Base-by-base conservation (phyloP, 2,113 vertebrate species). In the Pituophis catenifer region DNA sequence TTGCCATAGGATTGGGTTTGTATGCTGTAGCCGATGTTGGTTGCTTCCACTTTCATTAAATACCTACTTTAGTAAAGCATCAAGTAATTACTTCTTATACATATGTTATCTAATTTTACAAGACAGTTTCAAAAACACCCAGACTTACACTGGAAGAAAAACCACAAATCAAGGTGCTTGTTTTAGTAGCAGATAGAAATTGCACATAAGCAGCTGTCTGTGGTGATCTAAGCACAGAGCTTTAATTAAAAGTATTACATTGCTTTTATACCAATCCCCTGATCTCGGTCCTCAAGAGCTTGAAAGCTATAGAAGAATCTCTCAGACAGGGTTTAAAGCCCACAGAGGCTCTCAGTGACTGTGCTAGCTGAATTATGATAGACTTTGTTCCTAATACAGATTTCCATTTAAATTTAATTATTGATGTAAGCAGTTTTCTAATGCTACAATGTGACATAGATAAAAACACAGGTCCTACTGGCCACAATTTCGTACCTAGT, bases 191-290 rank as follows among this genome's bases (percentile, higher is more conserved):
- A 95, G 93, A 54, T 53, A 92, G 52, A 91, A 91, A 94, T 8
- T 0, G 94, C 94, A 93, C 94, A 95, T 89, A 95, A 93, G 88
- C 53, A 96, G 86, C 21, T 94, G 93, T 95, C 21, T 94, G 91
- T 95, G 62, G 92, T 95, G 95, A 96, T 0, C 95, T 62, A 86
- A 94, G 85, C 89, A 89, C 87, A 92, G 50, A 59, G 38, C 92
- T 97, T 95, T 95, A 96, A 97, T 95, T 93, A 97, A 93, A 96
- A 15, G 94, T 96, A 94, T 95, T 75, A 55, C 26, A 91, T 62
- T 55, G 58, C 5, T 58, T 29, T n/a, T 24, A 33, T 48, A 54
- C 58, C 93, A 92, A 89, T 48, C 52, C 95, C 59, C 88, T 90
- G 93, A 95, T 52, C 75, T 91, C 92, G 81, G 88, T 89, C 93